A percentile compares a stretch with the other conserved stretches of the same genome.
These are phyloP conservation scores for Lagocephalus sceleratus DNA, from an alignment of 2,797 vertebrate genomes.

Conservation along the genomic window DNA sequence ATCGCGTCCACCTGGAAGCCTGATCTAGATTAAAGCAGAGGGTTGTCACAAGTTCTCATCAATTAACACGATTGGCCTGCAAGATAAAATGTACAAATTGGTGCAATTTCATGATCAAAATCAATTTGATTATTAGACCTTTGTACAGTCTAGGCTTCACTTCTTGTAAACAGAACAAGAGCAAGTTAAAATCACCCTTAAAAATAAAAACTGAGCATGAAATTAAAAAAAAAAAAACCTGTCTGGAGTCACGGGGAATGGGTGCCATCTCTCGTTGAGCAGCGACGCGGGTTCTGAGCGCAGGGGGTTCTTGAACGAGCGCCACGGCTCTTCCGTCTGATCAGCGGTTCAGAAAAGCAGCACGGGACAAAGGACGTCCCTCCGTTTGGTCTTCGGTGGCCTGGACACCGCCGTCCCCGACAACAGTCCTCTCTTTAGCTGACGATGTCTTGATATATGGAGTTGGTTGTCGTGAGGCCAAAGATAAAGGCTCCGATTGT, in stretches of 20 bases:
- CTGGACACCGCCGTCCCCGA: not conserved
- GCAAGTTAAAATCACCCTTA: constrained; percentile 29
- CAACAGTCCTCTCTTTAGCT: constrained; percentile 35
- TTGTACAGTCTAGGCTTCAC: constrained; percentile 24
- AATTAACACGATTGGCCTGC: constrained; percentile 31
- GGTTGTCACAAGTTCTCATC: constrained; percentile 16
- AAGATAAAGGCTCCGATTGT: constrained; percentile 92
- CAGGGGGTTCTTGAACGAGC: constrained; percentile 20
- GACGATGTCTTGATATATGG: constrained; percentile 80
- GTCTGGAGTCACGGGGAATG: constrained; percentile 27
- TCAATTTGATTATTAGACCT: constrained; percentile 37
- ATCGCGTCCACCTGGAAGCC: constrained; percentile 1
- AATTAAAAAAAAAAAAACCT: constrained; percentile 20
- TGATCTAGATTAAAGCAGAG: constrained; percentile 13
- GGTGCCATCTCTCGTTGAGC: constrained; percentile 1
- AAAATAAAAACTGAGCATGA: constrained; percentile 33
- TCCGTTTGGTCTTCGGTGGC: not conserved
- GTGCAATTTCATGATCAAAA: constrained; percentile 43
- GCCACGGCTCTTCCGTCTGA: constrained; percentile 23
- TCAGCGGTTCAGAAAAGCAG: constrained; percentile 39
- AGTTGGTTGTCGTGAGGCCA: constrained; percentile 92
- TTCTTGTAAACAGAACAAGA: constrained; percentile 31
- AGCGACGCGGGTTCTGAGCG: not conserved
- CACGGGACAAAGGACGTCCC: constrained; percentile 7
- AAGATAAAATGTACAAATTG: constrained; percentile 45